These are phyloP conservation scores for Casuarius casuarius DNA, from an alignment of 2,113 vertebrate species.

Conservation along the genomic window DNA sequence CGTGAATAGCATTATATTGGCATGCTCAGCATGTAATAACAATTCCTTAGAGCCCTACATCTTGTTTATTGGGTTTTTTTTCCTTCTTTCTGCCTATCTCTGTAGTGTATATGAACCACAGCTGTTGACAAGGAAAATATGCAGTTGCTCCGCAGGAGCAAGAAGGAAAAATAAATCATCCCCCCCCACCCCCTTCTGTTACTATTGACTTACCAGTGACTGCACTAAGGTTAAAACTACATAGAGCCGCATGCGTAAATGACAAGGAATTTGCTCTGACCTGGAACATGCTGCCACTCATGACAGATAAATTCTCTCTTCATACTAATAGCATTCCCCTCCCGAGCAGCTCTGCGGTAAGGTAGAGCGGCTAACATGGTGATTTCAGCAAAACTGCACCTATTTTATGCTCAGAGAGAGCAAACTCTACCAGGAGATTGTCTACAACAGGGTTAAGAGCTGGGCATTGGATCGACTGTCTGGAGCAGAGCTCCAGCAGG, in stretches of 20 bases:
- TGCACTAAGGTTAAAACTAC: conserved; percentile 43
- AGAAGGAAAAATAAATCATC: conserved; percentile 55
- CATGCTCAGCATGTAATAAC: conserved; percentile 50
- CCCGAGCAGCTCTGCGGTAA: neutral
- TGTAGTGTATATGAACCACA: conserved; percentile 18
- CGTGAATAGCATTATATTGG: conserved; percentile 22
- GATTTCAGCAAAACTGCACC: neutral
- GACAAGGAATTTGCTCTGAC: conserved; percentile 41
- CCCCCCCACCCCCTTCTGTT: neutral
- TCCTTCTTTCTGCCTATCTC: conserved; percentile 18
- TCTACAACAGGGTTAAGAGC: neutral
- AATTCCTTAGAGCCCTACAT: conserved; percentile 45
- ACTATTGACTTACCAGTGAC: conserved; percentile 20
- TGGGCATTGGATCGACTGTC: neutral
- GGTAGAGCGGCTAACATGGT: neutral
- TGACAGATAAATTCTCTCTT: neutral
- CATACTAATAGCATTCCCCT: neutral
- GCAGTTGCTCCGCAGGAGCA: conserved; percentile 50
- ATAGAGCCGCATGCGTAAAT: neutral
- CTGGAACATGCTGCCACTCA: neutral
- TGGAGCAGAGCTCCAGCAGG: neutral
- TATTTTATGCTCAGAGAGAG: neutral
- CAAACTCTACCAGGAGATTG: neutral
- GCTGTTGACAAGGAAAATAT: conserved; percentile 67
- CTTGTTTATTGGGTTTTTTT: conserved; percentile 24